phyloP scores from a whole-genome alignment of 1,140 invertebrate genomes.

The Drosophila saltans region DNA sequence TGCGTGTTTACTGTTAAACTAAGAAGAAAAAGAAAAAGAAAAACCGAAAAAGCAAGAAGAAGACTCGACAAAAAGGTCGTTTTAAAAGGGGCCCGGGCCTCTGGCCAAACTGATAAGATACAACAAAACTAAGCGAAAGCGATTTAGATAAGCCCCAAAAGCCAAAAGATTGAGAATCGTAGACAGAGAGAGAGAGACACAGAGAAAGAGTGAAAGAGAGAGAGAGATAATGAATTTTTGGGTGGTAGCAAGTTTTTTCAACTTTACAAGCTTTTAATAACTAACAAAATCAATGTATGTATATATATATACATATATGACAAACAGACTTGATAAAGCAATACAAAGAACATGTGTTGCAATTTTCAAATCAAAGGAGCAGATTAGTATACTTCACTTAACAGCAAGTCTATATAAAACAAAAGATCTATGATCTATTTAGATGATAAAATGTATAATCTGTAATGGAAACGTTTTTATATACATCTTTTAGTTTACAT shows the following conservation, averaged over 20 bases:
- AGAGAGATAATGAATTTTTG: neutral
- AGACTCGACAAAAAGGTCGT: constrained; percentile 14
- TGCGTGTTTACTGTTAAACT: constrained; percentile 52
- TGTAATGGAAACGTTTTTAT: constrained; percentile 17
- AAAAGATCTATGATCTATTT: too few species aligned
- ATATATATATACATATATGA: too few species aligned
- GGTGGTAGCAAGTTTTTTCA: neutral
- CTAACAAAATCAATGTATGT: too few species aligned
- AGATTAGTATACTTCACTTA: neutral
- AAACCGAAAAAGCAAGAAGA: constrained; percentile 9
- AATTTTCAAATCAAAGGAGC: too few species aligned
- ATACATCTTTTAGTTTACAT: constrained; percentile 51
- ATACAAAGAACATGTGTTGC: too few species aligned
- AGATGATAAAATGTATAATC: too few species aligned
- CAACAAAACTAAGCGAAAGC: constrained; percentile 48
- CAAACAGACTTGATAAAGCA: too few species aligned
- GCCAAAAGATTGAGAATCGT: neutral
- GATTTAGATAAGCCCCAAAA: constrained; percentile 56
- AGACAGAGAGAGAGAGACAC: neutral
- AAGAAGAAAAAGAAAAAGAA: neutral
- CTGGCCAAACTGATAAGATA: constrained; percentile 39
- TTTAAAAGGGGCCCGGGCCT: constrained; percentile 37
- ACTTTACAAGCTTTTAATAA: neutral
- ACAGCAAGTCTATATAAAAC: too few species aligned
- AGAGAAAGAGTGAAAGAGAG: constrained; percentile 7